Conservation (phyloP, 2,797 vertebrate species). For the Sebastes reedi region DNA sequence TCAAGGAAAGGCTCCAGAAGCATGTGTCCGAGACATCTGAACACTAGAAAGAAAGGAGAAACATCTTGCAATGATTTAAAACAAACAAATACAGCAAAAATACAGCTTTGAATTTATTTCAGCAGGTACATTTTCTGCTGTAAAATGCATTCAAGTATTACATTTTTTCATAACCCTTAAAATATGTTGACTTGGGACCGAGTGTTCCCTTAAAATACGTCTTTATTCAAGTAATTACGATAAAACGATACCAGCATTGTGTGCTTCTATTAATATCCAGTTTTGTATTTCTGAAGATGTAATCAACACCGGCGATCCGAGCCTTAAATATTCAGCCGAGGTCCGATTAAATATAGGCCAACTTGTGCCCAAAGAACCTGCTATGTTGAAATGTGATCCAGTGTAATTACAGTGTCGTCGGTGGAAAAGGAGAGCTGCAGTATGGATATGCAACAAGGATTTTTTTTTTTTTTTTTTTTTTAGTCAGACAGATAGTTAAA, state of each 20-base stretch:
- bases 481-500: conserved; percentile 26
- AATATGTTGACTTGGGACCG: not conserved
- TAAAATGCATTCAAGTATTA: not conserved
- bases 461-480: not conserved
- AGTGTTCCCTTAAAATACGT: not conserved
- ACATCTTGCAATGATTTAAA: not conserved
- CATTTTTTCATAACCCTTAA: not conserved
- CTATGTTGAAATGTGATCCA: conserved; percentile 28
- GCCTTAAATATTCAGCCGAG: conserved; percentile 35
- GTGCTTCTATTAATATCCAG: conserved; percentile 20
- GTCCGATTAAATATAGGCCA: conserved; percentile 45
- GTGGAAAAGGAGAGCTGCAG: conserved; percentile 1
- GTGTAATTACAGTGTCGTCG: conserved; percentile 51
- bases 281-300: conserved; percentile 38
- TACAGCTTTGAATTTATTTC: not conserved
- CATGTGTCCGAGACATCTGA: not conserved
- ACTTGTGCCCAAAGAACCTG: conserved; percentile 33
- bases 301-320: conserved; percentile 42
- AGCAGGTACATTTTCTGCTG: not conserved
- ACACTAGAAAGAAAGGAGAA: not conserved
- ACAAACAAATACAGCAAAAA: not conserved
- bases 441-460: conserved; percentile 5
- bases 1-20: not conserved
- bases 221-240: not conserved
- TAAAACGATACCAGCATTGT: not conserved